A percentile compares a stretch with the other conserved stretches of the same genome.
Evolutionary conservation across 2,888 invertebrate genomes (phyloP).

Genomic region (Eupithecia subumbrata): DNA sequence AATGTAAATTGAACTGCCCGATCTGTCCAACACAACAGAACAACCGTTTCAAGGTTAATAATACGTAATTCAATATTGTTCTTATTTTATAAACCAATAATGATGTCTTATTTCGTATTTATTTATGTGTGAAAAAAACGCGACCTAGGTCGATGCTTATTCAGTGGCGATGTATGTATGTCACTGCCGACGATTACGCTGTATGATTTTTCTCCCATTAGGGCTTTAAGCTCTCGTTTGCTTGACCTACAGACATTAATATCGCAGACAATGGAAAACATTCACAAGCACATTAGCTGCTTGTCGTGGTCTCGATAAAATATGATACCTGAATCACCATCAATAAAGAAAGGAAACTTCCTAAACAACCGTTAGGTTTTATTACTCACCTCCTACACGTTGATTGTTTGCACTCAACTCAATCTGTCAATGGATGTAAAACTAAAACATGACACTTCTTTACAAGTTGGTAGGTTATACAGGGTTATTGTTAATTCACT

Average conservation of each 20-base stretch:
- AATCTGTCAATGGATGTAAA: slow-evolving; percentile 54
- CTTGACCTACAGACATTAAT: slow-evolving; percentile 50
- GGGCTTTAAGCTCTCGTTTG: slow-evolving; percentile 57
- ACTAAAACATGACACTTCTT: slow-evolving; percentile 48
- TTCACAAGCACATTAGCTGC: slow-evolving; percentile 21
- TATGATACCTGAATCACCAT: slow-evolving; percentile 30
- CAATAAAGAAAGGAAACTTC: slow-evolving; percentile 36
- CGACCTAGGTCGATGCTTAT: slow-evolving; percentile 62
- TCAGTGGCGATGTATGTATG: slow-evolving; percentile 71
- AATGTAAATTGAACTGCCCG: neutral
- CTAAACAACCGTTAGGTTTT: slow-evolving; percentile 55
- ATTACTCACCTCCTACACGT: slow-evolving; percentile 54
- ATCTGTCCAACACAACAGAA: neutral
- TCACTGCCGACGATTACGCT: slow-evolving; percentile 76
- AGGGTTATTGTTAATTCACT: too few relatives aligned
- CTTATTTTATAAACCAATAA: slow-evolving; percentile 25
- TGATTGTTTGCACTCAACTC: slow-evolving; percentile 52
- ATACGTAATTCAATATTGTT: slow-evolving; percentile 7
- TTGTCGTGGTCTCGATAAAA: slow-evolving; percentile 28
- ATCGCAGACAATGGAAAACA: slow-evolving; percentile 28
- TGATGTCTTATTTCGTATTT: slow-evolving; percentile 59
- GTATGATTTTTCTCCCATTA: slow-evolving; percentile 65
- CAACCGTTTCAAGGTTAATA: slow-evolving; percentile 2
- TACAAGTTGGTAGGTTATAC: slow-evolving; percentile 22
- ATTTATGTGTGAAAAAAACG: slow-evolving; percentile 65